Conservation (phyloP, 2,888 invertebrate species). For the Drosophila putrida region DNA sequence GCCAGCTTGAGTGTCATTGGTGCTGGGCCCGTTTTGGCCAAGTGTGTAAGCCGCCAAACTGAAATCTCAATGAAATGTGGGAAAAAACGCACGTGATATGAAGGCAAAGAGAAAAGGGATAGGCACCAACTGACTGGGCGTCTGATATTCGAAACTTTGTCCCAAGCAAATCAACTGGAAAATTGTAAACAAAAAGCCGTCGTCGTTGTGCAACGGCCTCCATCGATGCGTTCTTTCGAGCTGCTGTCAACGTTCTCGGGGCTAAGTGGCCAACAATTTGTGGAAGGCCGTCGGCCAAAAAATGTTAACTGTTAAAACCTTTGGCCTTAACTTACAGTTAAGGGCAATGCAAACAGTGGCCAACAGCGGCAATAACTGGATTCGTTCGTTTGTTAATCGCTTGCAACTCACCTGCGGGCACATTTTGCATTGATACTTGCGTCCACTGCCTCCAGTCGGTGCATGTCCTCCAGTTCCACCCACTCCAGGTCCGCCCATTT, state of each 20-base stretch:
- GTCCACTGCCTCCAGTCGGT: conserved; percentile 82
- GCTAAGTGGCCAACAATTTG: conserved; percentile 47
- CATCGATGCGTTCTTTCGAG: conserved; percentile 24
- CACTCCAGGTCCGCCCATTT: conserved; percentile 85
- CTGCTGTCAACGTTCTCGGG: conserved; percentile 35
- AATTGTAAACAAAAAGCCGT: conserved; percentile 76
- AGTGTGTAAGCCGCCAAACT: conserved; percentile 58
- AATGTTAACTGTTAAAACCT: conserved; percentile 42
- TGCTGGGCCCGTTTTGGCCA: conserved; percentile 31
- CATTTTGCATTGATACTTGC: conserved; percentile 98
- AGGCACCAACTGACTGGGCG: conserved; percentile 7
- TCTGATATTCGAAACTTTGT: conserved; percentile 73
- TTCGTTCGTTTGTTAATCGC: conserved; percentile 22
- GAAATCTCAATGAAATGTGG: conserved; percentile 62
- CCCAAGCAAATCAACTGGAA: conserved; percentile 72
- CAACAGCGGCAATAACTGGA: conserved; percentile 16
- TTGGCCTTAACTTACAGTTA: conserved; percentile 48
- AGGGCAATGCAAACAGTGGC: conserved; percentile 46
- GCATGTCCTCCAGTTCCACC: conserved; percentile 83
- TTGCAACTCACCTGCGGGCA: conserved; percentile 94
- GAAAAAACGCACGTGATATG: conserved; percentile 48
- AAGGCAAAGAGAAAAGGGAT: neutral
- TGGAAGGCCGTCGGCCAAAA: conserved; percentile 44
- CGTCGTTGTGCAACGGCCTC: neutral
- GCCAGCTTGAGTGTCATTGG: conserved; percentile 69